phyloP scores from a whole-genome alignment of 2,797 vertebrate species.

The Selene dorsalis region DNA sequence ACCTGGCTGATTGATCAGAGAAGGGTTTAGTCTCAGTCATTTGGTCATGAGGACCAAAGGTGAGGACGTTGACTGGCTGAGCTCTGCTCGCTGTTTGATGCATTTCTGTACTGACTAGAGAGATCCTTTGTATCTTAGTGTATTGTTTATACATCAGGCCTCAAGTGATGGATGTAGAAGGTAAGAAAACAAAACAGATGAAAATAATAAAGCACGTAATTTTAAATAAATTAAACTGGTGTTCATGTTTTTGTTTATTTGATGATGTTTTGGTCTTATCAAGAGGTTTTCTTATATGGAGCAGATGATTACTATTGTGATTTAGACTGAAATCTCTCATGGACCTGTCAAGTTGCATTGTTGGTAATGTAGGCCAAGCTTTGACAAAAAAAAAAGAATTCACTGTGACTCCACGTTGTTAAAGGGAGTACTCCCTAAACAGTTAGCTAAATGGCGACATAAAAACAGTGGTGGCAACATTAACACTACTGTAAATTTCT shows the following conservation, averaged over 20 bases:
- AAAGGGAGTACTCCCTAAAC: no score
- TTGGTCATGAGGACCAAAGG: no score
- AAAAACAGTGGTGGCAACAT: neutral
- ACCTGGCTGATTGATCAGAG: neutral
- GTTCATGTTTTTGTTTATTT: neutral
- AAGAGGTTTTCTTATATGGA: neutral
- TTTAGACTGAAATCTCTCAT: neutral
- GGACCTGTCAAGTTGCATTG: neutral
- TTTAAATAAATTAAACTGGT: neutral
- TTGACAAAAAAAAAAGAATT: neutral
- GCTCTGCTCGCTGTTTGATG: neutral
- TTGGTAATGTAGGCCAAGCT: neutral
- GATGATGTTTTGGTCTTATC: neutral
- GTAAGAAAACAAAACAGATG: neutral
- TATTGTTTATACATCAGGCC: neutral
- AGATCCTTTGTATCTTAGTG: neutral
- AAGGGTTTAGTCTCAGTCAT: neutral
- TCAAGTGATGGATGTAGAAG: neutral
- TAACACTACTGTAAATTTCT: neutral
- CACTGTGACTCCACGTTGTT: neutral
- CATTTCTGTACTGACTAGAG: conserved; percentile 5
- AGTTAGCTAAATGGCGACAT: neutral
- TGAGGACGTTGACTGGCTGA: conserved; percentile 8
- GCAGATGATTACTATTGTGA: neutral
- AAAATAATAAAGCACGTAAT: neutral